Percentiles rank a stretch among this genome's conserved stretches.
These are phyloP conservation scores for Prietella phreatophila DNA, from an alignment of 2,113 vertebrate species.

Conservation along the genomic window DNA sequence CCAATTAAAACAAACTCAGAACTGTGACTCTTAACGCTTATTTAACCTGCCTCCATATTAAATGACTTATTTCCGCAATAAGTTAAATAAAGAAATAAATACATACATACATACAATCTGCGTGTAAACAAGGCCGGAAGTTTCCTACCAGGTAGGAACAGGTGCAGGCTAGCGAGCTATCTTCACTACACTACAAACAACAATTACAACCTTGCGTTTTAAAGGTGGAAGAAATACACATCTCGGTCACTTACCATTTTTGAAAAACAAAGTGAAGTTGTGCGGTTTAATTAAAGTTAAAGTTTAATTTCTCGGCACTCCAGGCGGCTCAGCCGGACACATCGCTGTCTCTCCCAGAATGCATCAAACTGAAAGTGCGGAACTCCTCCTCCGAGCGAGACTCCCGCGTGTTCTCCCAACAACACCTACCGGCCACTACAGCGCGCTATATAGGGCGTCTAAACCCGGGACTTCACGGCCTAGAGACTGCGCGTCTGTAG, in stretches of 20 bases:
- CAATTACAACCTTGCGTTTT: background rate
- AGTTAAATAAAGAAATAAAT: background rate
- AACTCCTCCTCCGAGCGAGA: slow-evolving; percentile 56
- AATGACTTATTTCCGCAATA: background rate
- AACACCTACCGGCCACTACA: background rate
- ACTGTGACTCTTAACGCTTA: background rate
- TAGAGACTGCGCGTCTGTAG: background rate
- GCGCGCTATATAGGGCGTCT: background rate
- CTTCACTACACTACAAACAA: too few relatives aligned
- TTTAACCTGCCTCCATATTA: background rate
- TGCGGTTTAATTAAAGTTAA: background rate
- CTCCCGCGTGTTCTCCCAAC: background rate
- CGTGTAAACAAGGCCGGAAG: background rate
- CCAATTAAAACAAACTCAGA: background rate
- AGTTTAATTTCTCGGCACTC: slow-evolving; percentile 19
- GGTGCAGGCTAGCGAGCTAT: slow-evolving; percentile 29
- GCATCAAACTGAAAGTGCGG: slow-evolving; percentile 48
- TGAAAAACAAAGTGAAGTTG: background rate
- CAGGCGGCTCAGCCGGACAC: slow-evolving; percentile 39
- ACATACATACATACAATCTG: background rate
- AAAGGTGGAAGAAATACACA: background rate
- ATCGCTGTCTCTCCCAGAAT: slow-evolving; percentile 57
- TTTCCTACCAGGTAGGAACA: slow-evolving; percentile 25
- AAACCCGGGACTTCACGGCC: background rate
- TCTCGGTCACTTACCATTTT: slow-evolving; percentile 44